Conservation (phyloP, 2,888 invertebrate species). For the Caenorhabditis panamensis region DNA sequence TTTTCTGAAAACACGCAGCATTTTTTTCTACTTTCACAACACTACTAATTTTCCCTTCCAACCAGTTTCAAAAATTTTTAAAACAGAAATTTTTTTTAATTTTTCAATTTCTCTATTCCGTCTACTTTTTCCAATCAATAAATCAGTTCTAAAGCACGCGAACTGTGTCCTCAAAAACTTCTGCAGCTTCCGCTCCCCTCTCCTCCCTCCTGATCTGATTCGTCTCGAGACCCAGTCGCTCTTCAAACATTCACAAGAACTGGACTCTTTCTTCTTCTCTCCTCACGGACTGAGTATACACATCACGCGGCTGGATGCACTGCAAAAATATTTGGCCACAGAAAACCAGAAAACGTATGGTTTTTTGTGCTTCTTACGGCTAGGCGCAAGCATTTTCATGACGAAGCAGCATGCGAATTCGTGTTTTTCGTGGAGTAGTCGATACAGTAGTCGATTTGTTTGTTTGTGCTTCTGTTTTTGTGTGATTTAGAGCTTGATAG, state of each 20-base stretch:
- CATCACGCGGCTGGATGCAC: constrained; percentile 33
- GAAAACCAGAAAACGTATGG: constrained; percentile 48
- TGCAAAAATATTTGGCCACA: constrained; percentile 57
- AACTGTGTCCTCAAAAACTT: constrained; percentile 6
- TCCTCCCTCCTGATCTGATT: constrained; percentile 20
- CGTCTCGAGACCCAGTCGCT: constrained; percentile 49
- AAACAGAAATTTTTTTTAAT: no score
- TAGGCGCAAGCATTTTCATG: background rate
- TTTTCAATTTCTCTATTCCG: background rate
- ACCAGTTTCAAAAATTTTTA: no score
- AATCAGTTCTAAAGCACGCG: background rate
- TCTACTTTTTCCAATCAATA: no score
- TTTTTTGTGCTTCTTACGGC: background rate
- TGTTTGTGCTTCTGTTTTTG: no score
- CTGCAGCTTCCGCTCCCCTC: constrained; percentile 3
- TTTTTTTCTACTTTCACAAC: no score
- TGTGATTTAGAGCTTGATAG: no score
- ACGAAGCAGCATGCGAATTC: background rate
- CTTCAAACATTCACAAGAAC: constrained; percentile 48
- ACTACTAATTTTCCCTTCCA: no score
- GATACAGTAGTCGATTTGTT: no score
- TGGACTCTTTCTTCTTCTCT: constrained; percentile 46
- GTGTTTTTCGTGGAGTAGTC: background rate
- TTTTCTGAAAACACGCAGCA: no score
- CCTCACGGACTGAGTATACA: constrained; percentile 50